phyloP scores from a whole-genome alignment of 2,113 vertebrate genomes.

The Oncorhynchus kisutch region DNA sequence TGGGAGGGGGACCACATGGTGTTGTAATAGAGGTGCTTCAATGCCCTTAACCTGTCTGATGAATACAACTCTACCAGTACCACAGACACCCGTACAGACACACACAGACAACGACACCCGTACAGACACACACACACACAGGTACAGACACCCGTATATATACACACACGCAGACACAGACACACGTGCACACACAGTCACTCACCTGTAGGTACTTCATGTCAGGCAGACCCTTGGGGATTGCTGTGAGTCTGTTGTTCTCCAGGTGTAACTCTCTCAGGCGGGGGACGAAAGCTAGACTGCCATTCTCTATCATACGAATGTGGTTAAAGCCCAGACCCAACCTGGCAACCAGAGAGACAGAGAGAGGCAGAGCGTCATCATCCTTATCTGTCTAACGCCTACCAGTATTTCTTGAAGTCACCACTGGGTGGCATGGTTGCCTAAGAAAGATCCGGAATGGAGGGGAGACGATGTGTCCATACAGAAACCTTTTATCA shows the following conservation, averaged over 20 bases:
- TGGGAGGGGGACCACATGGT: background rate
- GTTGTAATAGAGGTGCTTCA: too few species aligned
- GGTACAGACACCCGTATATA: background rate
- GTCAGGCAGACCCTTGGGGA: constrained; percentile 81
- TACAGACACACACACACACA: too few species aligned
- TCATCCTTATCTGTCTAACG: background rate
- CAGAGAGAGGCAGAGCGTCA: constrained; percentile 11
- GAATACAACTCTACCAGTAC: too few species aligned
- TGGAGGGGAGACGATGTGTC: too few species aligned
- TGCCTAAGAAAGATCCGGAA: background rate
- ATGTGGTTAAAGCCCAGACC: constrained; percentile 86
- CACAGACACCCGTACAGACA: background rate
- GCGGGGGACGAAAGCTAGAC: constrained; percentile 76
- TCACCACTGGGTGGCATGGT: constrained; percentile 53
- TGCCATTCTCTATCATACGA: constrained; percentile 85
- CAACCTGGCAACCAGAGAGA: constrained; percentile 66
- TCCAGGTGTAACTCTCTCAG: constrained; percentile 87
- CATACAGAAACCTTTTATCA: too few species aligned
- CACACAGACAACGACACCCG: background rate
- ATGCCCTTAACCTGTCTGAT: too few species aligned
- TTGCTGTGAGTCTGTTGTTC: constrained; percentile 81
- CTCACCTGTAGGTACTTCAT: constrained; percentile 88
- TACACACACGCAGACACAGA: too few species aligned
- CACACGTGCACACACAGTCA: background rate
- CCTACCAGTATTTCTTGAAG: constrained; percentile 18